Evolutionary conservation across 2,888 invertebrate species (phyloP).

Genomic region (Eurytoma californica): DNA sequence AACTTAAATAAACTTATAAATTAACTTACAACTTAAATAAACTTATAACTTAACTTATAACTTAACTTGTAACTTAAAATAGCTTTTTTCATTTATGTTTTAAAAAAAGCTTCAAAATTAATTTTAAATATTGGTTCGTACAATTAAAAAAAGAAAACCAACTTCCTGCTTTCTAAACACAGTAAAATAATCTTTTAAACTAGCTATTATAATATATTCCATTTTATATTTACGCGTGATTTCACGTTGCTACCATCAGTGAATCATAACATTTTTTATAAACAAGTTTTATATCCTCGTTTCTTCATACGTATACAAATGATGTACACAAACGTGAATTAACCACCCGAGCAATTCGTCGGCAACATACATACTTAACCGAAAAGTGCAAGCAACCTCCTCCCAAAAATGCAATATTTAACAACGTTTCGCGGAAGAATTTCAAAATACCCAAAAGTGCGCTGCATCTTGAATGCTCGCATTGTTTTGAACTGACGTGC

Average conservation of each 20-base stretch:
- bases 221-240: background rate
- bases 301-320: too few relatives aligned
- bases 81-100: too few relatives aligned
- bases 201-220: constrained; percentile 2
- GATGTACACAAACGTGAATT: too few relatives aligned
- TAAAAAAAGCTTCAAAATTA: too few relatives aligned
- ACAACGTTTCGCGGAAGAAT: background rate
- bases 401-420: background rate
- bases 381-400: background rate
- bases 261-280: constrained; percentile 19
- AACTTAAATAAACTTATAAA: too few relatives aligned
- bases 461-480: background rate
- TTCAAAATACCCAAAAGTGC: background rate
- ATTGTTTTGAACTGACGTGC: background rate
- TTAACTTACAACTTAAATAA: too few relatives aligned
- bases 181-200: background rate
- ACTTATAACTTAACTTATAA: too few relatives aligned
- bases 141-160: background rate
- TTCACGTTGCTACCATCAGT: background rate
- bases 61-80: too few relatives aligned
- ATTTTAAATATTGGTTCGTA: too few relatives aligned
- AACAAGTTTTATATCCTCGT: background rate
- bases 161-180: background rate
- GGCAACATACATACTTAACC: too few relatives aligned
- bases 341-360: too few relatives aligned